These are phyloP conservation scores for Enteromius argenteus DNA, from an alignment of 2,797 vertebrate genomes.

Conservation along the genomic window DNA sequence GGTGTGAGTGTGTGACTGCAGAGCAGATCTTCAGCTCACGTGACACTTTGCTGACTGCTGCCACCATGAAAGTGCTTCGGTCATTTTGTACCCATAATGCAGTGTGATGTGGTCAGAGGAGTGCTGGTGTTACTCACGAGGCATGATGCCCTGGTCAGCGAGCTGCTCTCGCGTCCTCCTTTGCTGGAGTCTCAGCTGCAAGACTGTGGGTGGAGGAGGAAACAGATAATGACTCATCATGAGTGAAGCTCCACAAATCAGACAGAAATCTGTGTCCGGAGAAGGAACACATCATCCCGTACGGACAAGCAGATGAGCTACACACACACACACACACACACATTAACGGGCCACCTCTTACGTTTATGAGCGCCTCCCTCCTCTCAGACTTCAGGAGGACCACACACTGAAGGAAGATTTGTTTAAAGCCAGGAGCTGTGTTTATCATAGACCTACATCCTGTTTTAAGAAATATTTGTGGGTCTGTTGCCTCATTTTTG, in stretches of 20 bases:
- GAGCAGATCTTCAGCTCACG: conserved; percentile 59
- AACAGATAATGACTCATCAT: conserved; percentile 47
- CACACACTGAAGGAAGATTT: conserved; percentile 81
- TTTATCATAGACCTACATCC: conserved; percentile 82
- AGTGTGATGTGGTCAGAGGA: neutral
- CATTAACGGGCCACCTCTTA: conserved; percentile 36
- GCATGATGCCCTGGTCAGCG: conserved; percentile 94
- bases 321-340: conserved; percentile 44
- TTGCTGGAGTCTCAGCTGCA: conserved; percentile 98
- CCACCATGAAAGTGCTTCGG: neutral
- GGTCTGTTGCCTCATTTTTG: conserved; percentile 69
- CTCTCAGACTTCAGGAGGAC: conserved; percentile 66
- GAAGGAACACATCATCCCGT: conserved; percentile 55
- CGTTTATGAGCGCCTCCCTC: conserved; percentile 58
- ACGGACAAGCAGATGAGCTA: conserved; percentile 41
- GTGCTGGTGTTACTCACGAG: conserved; percentile 87
- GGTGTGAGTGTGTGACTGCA: conserved; percentile 19
- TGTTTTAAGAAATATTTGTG: conserved; percentile 82
- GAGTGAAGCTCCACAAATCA: conserved; percentile 37
- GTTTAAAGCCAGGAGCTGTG: conserved; percentile 85
- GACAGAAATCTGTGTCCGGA: conserved; percentile 44
- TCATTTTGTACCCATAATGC: neutral
- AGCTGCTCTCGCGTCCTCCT: conserved; percentile 94
- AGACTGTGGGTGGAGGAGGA: conserved; percentile 81
- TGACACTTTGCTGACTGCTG: conserved; percentile 11